phyloP scores from a whole-genome alignment of 2,113 vertebrate species.

The Alethe castanea region DNA sequence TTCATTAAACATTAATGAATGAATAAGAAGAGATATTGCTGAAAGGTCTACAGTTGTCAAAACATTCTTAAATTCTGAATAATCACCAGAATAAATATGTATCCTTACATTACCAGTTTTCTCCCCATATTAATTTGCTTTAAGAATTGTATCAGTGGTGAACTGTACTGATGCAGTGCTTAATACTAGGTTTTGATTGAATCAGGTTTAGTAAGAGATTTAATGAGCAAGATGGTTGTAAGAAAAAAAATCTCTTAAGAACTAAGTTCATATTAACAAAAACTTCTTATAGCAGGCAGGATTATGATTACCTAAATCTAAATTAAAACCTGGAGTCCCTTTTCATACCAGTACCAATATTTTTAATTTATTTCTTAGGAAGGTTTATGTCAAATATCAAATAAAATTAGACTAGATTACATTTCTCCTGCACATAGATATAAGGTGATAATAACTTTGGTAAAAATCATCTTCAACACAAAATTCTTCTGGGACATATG shows the following conservation, averaged over 20 bases:
- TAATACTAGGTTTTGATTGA: background rate
- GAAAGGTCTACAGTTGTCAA: background rate
- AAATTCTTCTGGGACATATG: background rate
- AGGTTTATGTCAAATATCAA: constrained; percentile 48
- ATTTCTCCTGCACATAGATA: background rate
- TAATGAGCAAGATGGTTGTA: background rate
- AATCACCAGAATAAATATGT: background rate
- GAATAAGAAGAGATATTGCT: background rate
- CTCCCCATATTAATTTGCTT: background rate
- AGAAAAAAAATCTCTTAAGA: background rate
- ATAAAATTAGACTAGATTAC: constrained; percentile 26
- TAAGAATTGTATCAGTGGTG: background rate
- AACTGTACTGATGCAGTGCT: background rate
- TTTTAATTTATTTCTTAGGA: constrained; percentile 60
- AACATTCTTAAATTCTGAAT: background rate
- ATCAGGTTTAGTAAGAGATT: background rate
- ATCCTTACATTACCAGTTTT: background rate
- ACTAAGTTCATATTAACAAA: background rate
- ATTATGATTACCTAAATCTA: constrained; percentile 47
- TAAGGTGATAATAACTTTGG: background rate
- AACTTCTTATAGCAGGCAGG: background rate
- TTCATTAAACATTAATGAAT: background rate
- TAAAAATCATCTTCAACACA: background rate
- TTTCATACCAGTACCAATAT: background rate
- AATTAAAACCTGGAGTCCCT: constrained; percentile 31